These are phyloP conservation scores for Scortum barcoo DNA, from an alignment of 2,113 vertebrate species.

Conservation along the genomic window DNA sequence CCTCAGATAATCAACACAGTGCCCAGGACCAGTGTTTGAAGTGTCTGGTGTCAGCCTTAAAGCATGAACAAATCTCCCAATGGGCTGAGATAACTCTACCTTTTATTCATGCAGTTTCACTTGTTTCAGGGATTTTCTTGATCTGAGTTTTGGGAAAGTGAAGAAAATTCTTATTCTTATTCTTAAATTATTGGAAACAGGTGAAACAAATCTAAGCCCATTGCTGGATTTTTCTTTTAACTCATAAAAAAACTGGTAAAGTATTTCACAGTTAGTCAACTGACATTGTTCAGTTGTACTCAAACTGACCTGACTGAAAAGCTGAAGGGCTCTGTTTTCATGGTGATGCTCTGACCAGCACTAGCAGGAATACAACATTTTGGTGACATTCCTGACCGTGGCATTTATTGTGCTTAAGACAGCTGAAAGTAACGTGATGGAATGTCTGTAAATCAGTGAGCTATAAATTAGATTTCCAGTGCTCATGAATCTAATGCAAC, in stretches of 20 bases:
- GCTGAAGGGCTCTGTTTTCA: neutral
- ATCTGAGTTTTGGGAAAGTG: neutral
- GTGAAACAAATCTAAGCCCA: neutral
- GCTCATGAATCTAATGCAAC: neutral
- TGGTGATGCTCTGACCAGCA: neutral
- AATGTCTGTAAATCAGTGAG: neutral
- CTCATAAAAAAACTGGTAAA: neutral
- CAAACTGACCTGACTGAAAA: neutral
- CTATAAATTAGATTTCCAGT: too few species aligned
- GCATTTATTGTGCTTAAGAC: neutral
- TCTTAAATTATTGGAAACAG: slow-evolving; percentile 3
- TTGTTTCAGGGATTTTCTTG: neutral
- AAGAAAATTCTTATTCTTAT: neutral
- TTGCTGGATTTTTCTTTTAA: neutral
- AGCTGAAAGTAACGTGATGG: neutral
- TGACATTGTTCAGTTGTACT: neutral
- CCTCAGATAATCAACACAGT: slow-evolving; percentile 1
- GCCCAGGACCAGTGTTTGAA: neutral
- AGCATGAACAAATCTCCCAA: slow-evolving; percentile 3
- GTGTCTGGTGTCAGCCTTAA: slow-evolving; percentile 13
- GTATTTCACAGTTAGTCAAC: neutral
- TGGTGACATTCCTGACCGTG: neutral
- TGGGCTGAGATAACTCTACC: neutral
- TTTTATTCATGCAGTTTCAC: neutral
- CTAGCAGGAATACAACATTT: neutral